A percentile compares a stretch with the other conserved stretches of the same genome.
These are phyloP conservation scores for Pachycephala philippinensis DNA, from an alignment of 2,113 vertebrate species.

Conservation along the genomic window DNA sequence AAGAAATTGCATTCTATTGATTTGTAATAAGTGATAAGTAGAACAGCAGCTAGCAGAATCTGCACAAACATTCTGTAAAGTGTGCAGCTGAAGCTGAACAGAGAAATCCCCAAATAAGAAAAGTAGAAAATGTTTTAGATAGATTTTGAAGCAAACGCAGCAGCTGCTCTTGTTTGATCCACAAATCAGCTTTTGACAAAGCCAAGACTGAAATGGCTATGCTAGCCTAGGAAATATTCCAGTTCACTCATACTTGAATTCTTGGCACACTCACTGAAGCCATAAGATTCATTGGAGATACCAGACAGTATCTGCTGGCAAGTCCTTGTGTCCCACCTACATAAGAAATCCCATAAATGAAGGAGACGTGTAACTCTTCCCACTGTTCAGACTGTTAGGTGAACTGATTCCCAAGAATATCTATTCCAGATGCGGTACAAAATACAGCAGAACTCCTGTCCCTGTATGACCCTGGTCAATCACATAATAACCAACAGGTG, in stretches of 20 bases:
- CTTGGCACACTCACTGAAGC: neutral
- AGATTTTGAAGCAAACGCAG: neutral
- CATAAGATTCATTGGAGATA: neutral
- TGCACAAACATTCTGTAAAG: neutral
- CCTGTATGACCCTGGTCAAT: neutral
- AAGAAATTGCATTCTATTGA: neutral
- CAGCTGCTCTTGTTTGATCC: slow-evolving; percentile 34
- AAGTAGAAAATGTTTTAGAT: neutral
- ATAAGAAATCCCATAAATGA: slow-evolving; percentile 21
- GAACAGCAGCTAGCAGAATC: neutral
- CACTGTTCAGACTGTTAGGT: neutral
- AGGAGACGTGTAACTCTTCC: neutral
- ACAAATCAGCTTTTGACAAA: slow-evolving; percentile 34
- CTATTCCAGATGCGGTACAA: neutral
- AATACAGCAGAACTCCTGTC: neutral
- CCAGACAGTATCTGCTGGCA: neutral
- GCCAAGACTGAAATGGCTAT: neutral
- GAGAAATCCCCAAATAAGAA: neutral
- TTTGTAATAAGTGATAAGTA: neutral
- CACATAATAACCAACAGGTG: neutral
- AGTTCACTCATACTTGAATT: neutral
- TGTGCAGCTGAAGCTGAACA: neutral
- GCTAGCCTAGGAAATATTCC: neutral
- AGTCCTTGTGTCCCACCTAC: neutral
- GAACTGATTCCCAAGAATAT: neutral